These are phyloP conservation scores for Uloborus diversus DNA, from an alignment of 1,140 invertebrate genomes.

Conservation along the genomic window DNA sequence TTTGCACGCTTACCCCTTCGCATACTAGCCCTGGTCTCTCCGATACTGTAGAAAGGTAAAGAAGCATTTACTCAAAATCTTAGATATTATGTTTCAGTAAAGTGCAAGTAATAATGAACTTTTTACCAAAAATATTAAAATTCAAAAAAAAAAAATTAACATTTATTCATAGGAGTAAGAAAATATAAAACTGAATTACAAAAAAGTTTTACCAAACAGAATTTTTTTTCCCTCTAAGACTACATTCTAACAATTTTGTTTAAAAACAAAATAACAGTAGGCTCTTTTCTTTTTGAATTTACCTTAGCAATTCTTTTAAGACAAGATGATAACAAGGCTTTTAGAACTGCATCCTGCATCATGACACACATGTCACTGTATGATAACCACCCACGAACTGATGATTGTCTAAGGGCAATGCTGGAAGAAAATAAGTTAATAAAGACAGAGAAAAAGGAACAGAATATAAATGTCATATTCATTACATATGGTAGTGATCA, in stretches of 20 bases:
- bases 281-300: background rate
- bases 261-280: background rate
- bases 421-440: background rate
- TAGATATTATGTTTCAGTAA: too few relatives aligned
- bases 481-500: too few relatives aligned
- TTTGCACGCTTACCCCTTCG: too few relatives aligned
- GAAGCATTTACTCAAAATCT: too few relatives aligned
- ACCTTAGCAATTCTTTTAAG: constrained; percentile 21
- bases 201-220: background rate
- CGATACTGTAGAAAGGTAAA: too few relatives aligned
- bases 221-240: background rate
- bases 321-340: background rate
- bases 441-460: background rate
- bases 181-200: background rate
- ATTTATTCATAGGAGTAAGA: background rate
- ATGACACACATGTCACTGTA: constrained; percentile 32
- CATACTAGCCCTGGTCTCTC: too few relatives aligned
- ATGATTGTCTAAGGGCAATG: constrained; percentile 38
- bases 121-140: too few relatives aligned
- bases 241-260: background rate
- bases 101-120: too few relatives aligned
- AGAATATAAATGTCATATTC: too few relatives aligned
- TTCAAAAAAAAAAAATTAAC: too few relatives aligned
- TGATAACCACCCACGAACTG: constrained; percentile 23
- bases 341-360: background rate